Percentiles rank a stretch among this genome's conserved stretches.
Conservation (phyloP, 2,797 vertebrate species). For the Pipistrellus kuhlii region DNA sequence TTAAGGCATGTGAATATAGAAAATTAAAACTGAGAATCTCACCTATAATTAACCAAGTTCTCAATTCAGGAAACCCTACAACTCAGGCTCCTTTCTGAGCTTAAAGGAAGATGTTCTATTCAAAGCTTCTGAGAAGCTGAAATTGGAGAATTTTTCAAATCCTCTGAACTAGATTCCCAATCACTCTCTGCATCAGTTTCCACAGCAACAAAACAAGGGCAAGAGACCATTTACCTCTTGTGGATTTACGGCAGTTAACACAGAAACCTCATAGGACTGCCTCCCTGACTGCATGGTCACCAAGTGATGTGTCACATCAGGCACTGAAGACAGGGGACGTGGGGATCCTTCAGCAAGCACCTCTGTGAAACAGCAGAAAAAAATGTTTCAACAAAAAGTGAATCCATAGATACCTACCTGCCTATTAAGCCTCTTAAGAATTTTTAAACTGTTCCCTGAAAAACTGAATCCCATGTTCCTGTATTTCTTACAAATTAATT, state of each 20-base stretch:
- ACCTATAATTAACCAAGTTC: background rate
- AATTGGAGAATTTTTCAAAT: conserved; percentile 42
- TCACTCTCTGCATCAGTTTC: background rate
- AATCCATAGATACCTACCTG: conserved; percentile 48
- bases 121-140: conserved; percentile 29
- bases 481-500: conserved; percentile 52
- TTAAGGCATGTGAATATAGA: too few species aligned
- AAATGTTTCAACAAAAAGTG: conserved; percentile 45
- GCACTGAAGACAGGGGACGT: conserved; percentile 82
- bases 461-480: conserved; percentile 38
- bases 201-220: conserved; percentile 44
- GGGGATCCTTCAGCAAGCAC: conserved; percentile 82
- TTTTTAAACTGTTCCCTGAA: conserved; percentile 3
- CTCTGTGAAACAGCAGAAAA: conserved; percentile 72
- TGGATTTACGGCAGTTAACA: conserved; percentile 87
- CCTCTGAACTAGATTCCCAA: conserved; percentile 5
- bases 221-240: conserved; percentile 76
- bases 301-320: conserved; percentile 90
- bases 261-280: conserved; percentile 89
- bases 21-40: background rate
- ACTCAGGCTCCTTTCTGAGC: background rate
- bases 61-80: background rate
- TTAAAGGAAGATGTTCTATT: conserved; percentile 35
- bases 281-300: conserved; percentile 89
- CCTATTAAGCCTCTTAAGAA: conserved; percentile 40